Conservation (phyloP, 2,797 vertebrate genomes). For the Poeciliopsis infans region DNA sequence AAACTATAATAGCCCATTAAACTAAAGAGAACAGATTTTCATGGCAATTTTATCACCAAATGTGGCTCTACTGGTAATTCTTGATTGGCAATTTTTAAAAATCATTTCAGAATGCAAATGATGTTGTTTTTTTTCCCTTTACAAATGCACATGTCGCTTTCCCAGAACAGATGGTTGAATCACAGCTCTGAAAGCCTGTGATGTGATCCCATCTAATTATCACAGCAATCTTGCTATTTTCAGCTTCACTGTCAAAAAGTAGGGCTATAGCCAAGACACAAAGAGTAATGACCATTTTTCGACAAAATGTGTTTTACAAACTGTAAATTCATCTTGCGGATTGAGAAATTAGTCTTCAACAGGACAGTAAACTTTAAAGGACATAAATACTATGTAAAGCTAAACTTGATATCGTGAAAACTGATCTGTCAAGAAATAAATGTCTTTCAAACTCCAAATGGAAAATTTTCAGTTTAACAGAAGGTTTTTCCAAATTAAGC, state of each 20-base stretch:
- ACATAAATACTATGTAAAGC: neutral
- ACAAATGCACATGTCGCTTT: slow-evolving; percentile 40
- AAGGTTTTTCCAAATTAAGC: neutral
- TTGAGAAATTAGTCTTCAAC: slow-evolving; percentile 1
- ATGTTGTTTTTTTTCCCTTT: slow-evolving; percentile 32
- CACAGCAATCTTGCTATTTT: slow-evolving; percentile 58
- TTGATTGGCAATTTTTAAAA: neutral
- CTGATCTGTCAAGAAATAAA: neutral
- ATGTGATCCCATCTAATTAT: slow-evolving; percentile 59
- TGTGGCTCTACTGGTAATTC: slow-evolving; percentile 9
- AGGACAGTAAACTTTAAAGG: neutral
- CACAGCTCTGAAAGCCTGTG: slow-evolving; percentile 44
- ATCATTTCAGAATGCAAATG: slow-evolving; percentile 23
- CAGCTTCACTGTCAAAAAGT: slow-evolving; percentile 47
- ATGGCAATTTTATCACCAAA: slow-evolving; percentile 25
- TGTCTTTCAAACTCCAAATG: neutral
- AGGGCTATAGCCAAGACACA: slow-evolving; percentile 27
- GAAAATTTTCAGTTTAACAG: neutral
- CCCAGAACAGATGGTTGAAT: slow-evolving; percentile 63
- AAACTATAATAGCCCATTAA: neutral
- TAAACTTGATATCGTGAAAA: neutral
- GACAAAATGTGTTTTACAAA: slow-evolving; percentile 9
- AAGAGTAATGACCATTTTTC: slow-evolving; percentile 15
- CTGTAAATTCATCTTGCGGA: neutral
- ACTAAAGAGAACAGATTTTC: slow-evolving; percentile 11